phyloP scores from a whole-genome alignment of 2,888 invertebrate species.

The Tenthredo scrophulariae region DNA sequence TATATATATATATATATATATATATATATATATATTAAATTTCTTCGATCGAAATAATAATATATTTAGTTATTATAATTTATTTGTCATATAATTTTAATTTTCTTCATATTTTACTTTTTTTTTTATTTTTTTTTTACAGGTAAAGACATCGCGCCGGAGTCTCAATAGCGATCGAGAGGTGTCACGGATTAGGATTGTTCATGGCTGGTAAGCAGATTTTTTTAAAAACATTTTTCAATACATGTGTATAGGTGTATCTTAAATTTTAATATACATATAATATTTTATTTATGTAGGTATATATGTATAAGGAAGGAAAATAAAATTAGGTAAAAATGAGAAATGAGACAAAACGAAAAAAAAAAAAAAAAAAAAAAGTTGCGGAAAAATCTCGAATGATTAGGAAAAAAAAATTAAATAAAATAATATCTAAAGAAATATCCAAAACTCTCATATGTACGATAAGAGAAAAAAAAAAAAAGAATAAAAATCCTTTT shows the following conservation, averaged over 20 bases:
- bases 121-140: not conserved
- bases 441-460: not conserved
- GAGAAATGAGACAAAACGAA: not conserved
- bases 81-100: not conserved
- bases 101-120: not conserved
- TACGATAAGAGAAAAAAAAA: not conserved
- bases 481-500: too few species aligned
- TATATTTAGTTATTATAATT: too few species aligned
- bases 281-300: too few species aligned
- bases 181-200: slow-evolving; percentile 13
- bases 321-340: not conserved
- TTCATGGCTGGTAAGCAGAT: slow-evolving; percentile 48
- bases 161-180: slow-evolving; percentile 10
- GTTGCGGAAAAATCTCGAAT: not conserved
- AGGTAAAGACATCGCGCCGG: slow-evolving; percentile 42
- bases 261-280: too few species aligned
- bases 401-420: not conserved
- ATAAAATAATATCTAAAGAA: not conserved
- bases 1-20: too few species aligned
- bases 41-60: too few species aligned
- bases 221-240: not conserved
- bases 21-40: too few species aligned
- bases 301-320: too few species aligned
- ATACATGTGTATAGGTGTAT: too few species aligned
- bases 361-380: too few species aligned